These are phyloP conservation scores for Acrocephalus scirpaceus DNA, from an alignment of 2,797 vertebrate species.

Conservation along the genomic window DNA sequence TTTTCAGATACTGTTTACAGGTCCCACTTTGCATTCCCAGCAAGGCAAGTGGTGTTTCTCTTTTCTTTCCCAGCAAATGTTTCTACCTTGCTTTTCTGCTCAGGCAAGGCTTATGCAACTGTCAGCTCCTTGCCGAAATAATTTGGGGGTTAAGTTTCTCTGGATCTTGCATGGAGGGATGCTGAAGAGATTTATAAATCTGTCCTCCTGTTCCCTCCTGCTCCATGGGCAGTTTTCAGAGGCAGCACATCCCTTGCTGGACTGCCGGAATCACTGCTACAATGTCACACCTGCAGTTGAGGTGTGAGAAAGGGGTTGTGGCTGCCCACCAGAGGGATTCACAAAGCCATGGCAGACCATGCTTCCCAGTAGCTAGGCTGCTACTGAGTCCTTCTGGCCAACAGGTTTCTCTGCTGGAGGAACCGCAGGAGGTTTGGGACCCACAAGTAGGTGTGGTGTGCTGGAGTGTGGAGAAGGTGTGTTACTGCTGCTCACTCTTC, in stretches of 20 bases:
- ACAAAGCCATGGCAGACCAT: not conserved
- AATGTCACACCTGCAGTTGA: not conserved
- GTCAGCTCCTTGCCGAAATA: not conserved
- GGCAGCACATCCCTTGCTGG: not conserved
- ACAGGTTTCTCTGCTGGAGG: not conserved
- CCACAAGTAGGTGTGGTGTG: not conserved
- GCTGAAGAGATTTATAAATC: not conserved
- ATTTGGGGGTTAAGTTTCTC: not conserved
- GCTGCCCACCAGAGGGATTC: not conserved
- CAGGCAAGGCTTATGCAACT: not conserved
- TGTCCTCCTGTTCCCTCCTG: not conserved
- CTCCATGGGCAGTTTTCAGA: not conserved
- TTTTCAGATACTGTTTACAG: not conserved
- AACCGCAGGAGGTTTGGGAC: not conserved
- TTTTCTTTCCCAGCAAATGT: not conserved
- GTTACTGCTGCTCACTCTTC: not conserved
- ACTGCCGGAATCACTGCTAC: not conserved
- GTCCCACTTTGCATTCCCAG: not conserved
- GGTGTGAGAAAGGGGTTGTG: not conserved
- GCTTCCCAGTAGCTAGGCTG: not conserved
- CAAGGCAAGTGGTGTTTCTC: not conserved
- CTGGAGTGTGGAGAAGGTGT: not conserved
- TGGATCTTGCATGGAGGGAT: not conserved
- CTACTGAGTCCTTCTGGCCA: not conserved
- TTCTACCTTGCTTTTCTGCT: not conserved